phyloP scores from a whole-genome alignment of 2,888 invertebrate genomes.

The Sarcophaga caerulescens region DNA sequence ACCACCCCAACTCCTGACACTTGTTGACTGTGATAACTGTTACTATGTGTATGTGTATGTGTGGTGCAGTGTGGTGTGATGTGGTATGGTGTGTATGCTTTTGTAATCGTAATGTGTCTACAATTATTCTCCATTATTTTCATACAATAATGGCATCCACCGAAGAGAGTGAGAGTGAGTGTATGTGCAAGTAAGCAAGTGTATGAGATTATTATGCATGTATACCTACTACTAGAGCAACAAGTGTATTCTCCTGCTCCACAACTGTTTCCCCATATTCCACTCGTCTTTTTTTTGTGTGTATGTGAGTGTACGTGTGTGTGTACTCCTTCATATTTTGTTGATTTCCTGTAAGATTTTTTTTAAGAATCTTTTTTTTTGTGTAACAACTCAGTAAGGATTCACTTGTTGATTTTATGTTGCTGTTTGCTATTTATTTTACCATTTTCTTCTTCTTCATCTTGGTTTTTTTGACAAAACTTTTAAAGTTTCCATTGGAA shows the following conservation, averaged over 20 bases:
- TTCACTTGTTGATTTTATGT: constrained; percentile 38
- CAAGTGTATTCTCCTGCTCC: constrained; percentile 41
- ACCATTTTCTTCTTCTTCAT: not conserved
- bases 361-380: not conserved
- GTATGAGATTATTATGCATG: constrained; percentile 18
- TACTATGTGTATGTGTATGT: not conserved
- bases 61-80: not conserved
- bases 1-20: constrained; percentile 43
- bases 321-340: not conserved
- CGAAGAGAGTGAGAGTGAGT: not conserved
- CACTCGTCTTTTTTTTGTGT: not conserved
- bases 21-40: constrained; percentile 38
- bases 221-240: constrained; percentile 32
- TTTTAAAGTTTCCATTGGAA: not conserved
- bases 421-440: not conserved
- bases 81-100: not conserved
- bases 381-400: not conserved
- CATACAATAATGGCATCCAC: not conserved
- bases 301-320: not conserved
- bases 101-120: constrained; percentile 12
- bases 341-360: constrained; percentile 10
- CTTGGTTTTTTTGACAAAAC: not conserved
- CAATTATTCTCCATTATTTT: not conserved
- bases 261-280: not conserved
- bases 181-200: not conserved